Conservation (phyloP, 2,113 vertebrate genomes). For the Atractosteus spatula region DNA sequence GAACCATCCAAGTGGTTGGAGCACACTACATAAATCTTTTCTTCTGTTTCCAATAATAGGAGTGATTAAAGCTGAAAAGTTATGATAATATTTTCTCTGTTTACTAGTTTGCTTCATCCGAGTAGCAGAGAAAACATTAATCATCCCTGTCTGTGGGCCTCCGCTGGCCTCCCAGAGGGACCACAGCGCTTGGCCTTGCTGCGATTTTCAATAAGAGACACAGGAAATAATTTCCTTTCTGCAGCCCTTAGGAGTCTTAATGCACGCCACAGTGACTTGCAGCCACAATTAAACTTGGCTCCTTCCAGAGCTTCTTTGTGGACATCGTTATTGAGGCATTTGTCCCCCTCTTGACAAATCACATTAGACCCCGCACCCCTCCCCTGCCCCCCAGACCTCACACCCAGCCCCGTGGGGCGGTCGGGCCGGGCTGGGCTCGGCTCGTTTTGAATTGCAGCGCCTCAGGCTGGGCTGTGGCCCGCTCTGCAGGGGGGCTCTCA, state of each 20-base stretch:
- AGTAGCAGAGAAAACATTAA: constrained; percentile 65
- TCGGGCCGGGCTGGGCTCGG: constrained; percentile 17
- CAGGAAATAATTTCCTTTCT: constrained; percentile 52
- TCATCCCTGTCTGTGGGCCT: constrained; percentile 61
- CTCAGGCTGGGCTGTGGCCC: constrained; percentile 25
- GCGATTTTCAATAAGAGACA: constrained; percentile 63
- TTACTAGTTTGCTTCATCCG: constrained; percentile 57
- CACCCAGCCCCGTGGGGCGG: constrained; percentile 46
- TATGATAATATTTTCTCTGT: constrained; percentile 64
- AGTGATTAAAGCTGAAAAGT: constrained; percentile 56
- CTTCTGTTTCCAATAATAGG: constrained; percentile 34
- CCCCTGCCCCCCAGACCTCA: constrained; percentile 34
- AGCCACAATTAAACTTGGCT: constrained; percentile 48
- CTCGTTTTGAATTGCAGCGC: constrained; percentile 36
- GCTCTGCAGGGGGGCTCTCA: constrained; percentile 30
- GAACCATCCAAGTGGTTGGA: not conserved
- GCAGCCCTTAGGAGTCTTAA: constrained; percentile 32
- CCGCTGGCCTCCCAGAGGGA: constrained; percentile 37
- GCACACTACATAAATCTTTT: constrained; percentile 62
- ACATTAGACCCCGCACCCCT: constrained; percentile 41
- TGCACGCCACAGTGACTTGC: constrained; percentile 39
- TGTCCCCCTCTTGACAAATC: constrained; percentile 65
- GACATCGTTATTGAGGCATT: constrained; percentile 62
- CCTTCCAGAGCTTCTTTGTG: constrained; percentile 35
- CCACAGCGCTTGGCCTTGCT: constrained; percentile 53